Evolutionary conservation across 2,888 invertebrate genomes (phyloP).

Genomic region (Stramonita haemastoma): DNA sequence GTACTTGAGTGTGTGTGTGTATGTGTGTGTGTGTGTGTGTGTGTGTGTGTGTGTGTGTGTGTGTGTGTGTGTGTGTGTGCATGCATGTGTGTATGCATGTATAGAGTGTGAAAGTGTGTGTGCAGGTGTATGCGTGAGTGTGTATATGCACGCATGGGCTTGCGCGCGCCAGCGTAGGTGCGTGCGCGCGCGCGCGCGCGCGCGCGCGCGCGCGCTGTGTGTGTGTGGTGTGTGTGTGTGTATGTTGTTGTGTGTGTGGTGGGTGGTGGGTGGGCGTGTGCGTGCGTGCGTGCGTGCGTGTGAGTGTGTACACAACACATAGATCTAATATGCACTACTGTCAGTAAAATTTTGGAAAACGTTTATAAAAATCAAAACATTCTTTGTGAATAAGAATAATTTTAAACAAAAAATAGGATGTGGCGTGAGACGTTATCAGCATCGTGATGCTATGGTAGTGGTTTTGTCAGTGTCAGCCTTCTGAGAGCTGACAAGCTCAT

Average conservation of each 20-base stretch:
- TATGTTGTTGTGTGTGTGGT: neutral
- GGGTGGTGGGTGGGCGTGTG: neutral
- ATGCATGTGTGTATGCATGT: neutral
- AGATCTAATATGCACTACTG: too few species aligned
- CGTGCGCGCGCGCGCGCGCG: neutral
- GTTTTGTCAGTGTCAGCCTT: too few species aligned
- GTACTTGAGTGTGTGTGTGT: too few species aligned
- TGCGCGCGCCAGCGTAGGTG: neutral
- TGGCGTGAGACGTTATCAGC: too few species aligned
- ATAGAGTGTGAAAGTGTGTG: too few species aligned
- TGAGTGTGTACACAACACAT: neutral
- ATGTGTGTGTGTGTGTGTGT: too few species aligned
- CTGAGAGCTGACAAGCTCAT: too few species aligned
- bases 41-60: neutral
- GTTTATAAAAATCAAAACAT: neutral
- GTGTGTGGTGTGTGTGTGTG: neutral
- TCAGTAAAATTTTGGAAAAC: neutral
- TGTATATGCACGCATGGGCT: too few species aligned
- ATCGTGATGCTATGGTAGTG: too few species aligned
- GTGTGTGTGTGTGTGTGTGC: neutral
- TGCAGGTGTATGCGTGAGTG: too few species aligned
- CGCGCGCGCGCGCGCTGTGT: neutral
- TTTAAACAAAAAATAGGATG: too few species aligned
- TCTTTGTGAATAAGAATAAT: too few species aligned
- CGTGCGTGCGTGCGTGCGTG: neutral